Evolutionary conservation across 2,797 vertebrate genomes (phyloP), one percentile per base, ranked within the genome.

Genomic region (Carapus acus): DNA sequence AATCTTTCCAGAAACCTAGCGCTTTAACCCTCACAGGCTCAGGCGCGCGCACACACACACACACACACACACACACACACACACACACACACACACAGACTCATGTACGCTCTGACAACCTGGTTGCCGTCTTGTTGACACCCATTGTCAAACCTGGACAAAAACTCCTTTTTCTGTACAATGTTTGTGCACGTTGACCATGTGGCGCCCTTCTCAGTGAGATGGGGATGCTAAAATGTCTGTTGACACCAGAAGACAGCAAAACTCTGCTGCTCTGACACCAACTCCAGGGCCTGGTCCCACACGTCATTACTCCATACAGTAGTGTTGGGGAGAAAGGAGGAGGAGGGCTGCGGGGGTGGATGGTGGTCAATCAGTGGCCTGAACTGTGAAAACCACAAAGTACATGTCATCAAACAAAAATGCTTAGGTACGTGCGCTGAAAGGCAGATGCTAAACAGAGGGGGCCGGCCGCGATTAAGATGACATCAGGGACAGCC

Each of bases 401-500:
- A 82, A 81, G 74, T 80, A 82, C 76, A 81, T 82, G 80, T 85
- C 83, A 85, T 87, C 81, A 82, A 80, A 83, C 70, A 81, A 81
- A 87, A 86, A 87, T 73, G 81, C 84, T 87, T 85, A 83, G 83
- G 82, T 85, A 68, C 69, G 54, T 65, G 61, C 7, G 80, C 62
- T 81, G 86, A 90, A 67, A 87, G 86, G 86, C 46, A 71, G 78
- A 78, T 84, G 79, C 83, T 87, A 83, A 88, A 88, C 81, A 86
- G 74, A 67, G 78, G 72, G 73, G 78, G 73, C 46, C 61, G 67
- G 68, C 70, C 67, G 33, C 79, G 76, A 78, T 83, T 88, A 84
- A 84, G 80, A 85, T 76, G 78, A 86, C 82, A 86, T 84, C 72
- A 69, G 86, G 75, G 72, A 85, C 82, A 79, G 81, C 73, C 77